Base-by-base conservation (phyloP, 2,888 invertebrate species). In the Lasioglossum leucozonium region DNA sequence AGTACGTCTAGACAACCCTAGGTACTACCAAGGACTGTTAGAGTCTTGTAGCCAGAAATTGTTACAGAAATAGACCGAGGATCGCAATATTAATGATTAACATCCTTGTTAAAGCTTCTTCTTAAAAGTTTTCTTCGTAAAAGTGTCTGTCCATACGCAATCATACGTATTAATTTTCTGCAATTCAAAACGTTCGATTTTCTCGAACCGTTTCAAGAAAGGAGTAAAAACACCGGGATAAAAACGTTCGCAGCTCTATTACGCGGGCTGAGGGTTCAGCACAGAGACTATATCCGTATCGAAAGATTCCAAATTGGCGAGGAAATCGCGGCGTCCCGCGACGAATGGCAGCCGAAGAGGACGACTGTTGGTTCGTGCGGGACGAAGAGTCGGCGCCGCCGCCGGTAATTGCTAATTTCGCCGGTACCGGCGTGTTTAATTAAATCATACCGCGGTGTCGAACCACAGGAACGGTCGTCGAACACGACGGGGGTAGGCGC, bases 341-440 rank as follows among this genome's bases (percentile, higher is more conserved):
- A 34, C 67, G 37, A 67, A 37, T 67, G 37, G 67, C 3, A 67
- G 37, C 11, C 65, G 16, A 18, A 30, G 22, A 30, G 65, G 11
- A 37, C 67, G 67, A 37, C 22, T 67, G 34, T n/a, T n/a, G 67
- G 18, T 37, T 2, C 65, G 65, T n/a, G n/a, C n/a, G n/a, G 30
- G 30, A 30, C 34, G 67, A 26, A 65, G 77, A 75, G 77, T 91
- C 87, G 88, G 84, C 88, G 83, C 58, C 26, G 58, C 69, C 51
- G 51, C 81, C 87, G 89, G 82, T 91, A 90, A 91, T 91, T 91
- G 89, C 88, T 91, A 91, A 91, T 91, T 91, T 92, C 91, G 84
- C 79, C 81, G 79, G 81, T 81, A 84, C 84, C 83, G 86, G 22
- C 72, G 37, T 76, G 91, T 92, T 92, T 92, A 92, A 92, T 92